Percentiles rank a stretch among this genome's conserved stretches.
These are phyloP conservation scores for Andinoacara biseriatus DNA, from an alignment of 2,113 vertebrate species.

Conservation along the genomic window DNA sequence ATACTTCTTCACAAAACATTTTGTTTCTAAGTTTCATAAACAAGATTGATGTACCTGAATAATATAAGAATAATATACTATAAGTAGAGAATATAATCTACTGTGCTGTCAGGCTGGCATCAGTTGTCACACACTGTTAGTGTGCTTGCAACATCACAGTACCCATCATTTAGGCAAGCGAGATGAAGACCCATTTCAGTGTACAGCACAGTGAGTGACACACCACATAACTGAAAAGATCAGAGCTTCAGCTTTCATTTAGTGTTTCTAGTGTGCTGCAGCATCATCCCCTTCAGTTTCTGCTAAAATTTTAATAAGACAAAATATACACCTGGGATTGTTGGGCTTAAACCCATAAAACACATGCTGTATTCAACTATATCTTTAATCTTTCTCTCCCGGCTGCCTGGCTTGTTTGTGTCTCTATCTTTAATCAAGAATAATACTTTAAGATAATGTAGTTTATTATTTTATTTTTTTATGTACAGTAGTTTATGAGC, in stretches of 20 bases:
- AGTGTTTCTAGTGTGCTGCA: background rate
- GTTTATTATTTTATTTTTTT: background rate
- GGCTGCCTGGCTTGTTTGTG: background rate
- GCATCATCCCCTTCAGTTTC: slow-evolving; percentile 3
- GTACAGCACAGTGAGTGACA: background rate
- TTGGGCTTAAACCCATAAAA: background rate
- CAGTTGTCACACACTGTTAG: background rate
- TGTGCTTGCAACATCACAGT: background rate
- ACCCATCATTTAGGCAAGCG: background rate
- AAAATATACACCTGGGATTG: background rate
- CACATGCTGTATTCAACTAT: background rate
- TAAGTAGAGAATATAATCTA: background rate
- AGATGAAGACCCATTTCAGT: background rate
- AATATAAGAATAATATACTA: background rate
- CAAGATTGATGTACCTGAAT: background rate
- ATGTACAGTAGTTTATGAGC: background rate
- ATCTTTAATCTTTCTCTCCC: background rate
- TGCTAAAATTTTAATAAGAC: slow-evolving; percentile 18
- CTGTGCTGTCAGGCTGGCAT: background rate
- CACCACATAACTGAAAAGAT: slow-evolving; percentile 17
- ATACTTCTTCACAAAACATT: slow-evolving; percentile 1
- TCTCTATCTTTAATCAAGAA: background rate
- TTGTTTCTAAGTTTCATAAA: background rate
- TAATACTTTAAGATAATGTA: background rate
- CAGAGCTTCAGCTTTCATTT: slow-evolving; percentile 13